Evolutionary conservation across 2,113 vertebrate species (phyloP), one percentile per base, ranked within the genome.

Genomic region (Dasyurus viverrinus): DNA sequence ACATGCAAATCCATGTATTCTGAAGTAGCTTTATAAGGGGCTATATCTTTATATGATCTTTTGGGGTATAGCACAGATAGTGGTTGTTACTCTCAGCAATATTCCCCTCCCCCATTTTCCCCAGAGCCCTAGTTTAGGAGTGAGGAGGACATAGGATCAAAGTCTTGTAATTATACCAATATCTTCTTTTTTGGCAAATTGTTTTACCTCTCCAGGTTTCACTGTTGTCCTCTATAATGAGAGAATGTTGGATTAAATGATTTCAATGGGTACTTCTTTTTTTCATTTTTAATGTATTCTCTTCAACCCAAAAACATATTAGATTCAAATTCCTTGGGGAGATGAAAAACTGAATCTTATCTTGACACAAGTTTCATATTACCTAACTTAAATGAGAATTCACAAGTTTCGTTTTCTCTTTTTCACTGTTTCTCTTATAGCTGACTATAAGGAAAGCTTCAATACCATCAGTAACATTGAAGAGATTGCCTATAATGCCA

Each of bases 381-480:
- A 47, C 47, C 46, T 2, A 1, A 0, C 47, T 30, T 90, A 53
- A 89, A n/a, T 25, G 19, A 27, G 91, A 91, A 68, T 11, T 76
- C 24, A 42, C 26, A 0, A 52, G 0, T 89, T 93, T 84, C 47
- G 92, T 90, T 97, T 89, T 9, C 11, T 55, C 52, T 97, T 68
- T 50, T n/a, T 6, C 22, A 0, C 94, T 54, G 0, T 90, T n/a
- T 47, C 50, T 8, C n/a, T 92, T 54, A 91, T 97, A 99, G 99
- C 99, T 53, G 99, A 99, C 98, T 99, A 99, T 97, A 99, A 99
- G 98, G 99, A 99, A 98, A 99, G 99, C 98, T 99, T 99, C 98
- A 99, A 99, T 96, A 99, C 99, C 89, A 99, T 99, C 95, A 99
- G 99, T 94, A 99, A 99, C 98, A 99, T 99, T 0, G 99, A 99